Evolutionary conservation across 2,888 invertebrate species (phyloP), one percentile per base, ranked within the genome.

Genomic region (Erynnis tages): DNA sequence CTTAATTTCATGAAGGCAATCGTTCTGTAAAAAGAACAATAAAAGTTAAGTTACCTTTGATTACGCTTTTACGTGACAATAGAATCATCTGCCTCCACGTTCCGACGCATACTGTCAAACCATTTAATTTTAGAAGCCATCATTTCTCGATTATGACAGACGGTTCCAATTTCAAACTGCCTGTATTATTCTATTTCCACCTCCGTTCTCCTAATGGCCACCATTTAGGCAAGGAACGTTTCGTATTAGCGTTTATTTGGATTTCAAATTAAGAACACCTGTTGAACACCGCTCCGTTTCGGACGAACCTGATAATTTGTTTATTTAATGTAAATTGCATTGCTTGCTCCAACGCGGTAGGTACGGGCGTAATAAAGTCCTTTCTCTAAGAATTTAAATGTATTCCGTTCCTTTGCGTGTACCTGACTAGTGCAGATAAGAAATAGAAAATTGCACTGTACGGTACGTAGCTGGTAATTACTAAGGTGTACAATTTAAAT

Each of bases 261-360:
- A 77, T 76, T 77, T 67, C 71, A 77, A 84, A 84, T 83, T 78
- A 79, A 72, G 69, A 69, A 71, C 85, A 84, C 85, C 85, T 85
- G 85, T 85, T 85, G 82, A 69, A 58, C 62, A 58, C 54, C 55
- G 60, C 45, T 56, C 56, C 44, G 64, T 63, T 59, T 62, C 57
- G 66, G 62, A 63, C 63, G 17, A 35, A 19, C 57, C 68, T 63
- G 74, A 79, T 73, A 79, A 82, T 82, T 78, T 82, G 82, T 82
- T 80, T 80, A 74, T 74, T 68, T 69, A 73, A 76, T 76, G 76
- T 73, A 76, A 77, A 80, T 81, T 78, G 74, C 69, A 72, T 68
- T 58, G 66, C 65, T 65, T 62, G 64, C 41, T 32, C 21, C 23
- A 49, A 25, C 37, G 35, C 23, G 21, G 73, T 70, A 68, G 53